A percentile compares a stretch with the other conserved stretches of the same genome.
phyloP scores from a whole-genome alignment of 2,888 invertebrate genomes.

The Ditylenchus weischeri region DNA sequence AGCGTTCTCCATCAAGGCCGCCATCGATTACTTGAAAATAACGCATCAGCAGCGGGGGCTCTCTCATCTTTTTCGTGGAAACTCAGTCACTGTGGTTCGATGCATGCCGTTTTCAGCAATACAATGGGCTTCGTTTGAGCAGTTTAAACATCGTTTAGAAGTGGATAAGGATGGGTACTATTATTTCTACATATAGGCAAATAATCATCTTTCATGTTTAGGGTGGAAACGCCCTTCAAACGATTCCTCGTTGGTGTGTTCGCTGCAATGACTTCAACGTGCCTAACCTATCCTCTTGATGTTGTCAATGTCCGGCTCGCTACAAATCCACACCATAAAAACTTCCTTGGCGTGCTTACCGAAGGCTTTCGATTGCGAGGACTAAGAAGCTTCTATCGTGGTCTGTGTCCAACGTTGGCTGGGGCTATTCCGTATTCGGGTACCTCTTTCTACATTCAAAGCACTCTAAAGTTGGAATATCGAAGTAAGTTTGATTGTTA shows the following conservation, averaged over 20 bases:
- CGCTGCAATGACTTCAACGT: slow-evolving; percentile 4
- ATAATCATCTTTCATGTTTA: neutral
- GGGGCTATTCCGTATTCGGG: neutral
- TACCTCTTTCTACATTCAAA: neutral
- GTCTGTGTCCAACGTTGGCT: neutral
- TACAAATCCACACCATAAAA: neutral
- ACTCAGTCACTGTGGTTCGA: neutral
- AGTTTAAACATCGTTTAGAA: neutral
- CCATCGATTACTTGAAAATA: neutral
- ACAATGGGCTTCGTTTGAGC: neutral
- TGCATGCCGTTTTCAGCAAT: slow-evolving; percentile 4
- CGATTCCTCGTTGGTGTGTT: neutral
- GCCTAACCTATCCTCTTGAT: slow-evolving; percentile 2
- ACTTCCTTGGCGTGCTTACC: neutral
- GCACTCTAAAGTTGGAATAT: neutral
- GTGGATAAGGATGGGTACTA: slow-evolving; percentile 3
- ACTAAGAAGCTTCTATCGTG: slow-evolving; percentile 2
- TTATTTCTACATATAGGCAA: neutral
- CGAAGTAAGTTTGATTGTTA: neutral
- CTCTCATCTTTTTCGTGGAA: neutral
- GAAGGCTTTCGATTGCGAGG: neutral
- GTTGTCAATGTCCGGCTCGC: neutral
- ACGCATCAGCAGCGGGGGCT: neutral
- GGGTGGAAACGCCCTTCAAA: neutral
- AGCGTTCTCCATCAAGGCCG: neutral